Conservation (phyloP, 2,797 vertebrate genomes). For the Anabas testudineus region DNA sequence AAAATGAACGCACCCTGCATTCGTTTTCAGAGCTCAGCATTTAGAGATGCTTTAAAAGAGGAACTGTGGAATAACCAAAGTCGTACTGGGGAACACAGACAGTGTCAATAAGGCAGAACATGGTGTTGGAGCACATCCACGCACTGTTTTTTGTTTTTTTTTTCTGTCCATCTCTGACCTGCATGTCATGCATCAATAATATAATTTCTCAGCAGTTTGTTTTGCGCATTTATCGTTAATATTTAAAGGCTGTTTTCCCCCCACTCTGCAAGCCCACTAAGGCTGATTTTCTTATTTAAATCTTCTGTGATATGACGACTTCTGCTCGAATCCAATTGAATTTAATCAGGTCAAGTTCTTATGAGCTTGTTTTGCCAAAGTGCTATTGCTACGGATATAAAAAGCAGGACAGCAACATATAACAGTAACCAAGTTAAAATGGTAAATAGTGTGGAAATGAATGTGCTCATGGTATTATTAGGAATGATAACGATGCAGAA, state of each 20-base stretch:
- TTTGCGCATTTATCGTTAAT: slow-evolving; percentile 83
- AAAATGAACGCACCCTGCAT: slow-evolving; percentile 82
- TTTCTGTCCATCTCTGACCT: slow-evolving; percentile 77
- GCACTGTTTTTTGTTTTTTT: slow-evolving; percentile 66
- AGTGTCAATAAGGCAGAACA: slow-evolving; percentile 89
- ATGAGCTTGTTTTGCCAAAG: slow-evolving; percentile 43
- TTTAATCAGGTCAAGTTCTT: slow-evolving; percentile 61
- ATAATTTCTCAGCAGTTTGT: slow-evolving; percentile 83
- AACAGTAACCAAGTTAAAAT: slow-evolving; percentile 32
- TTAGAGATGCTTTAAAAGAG: slow-evolving; percentile 74
- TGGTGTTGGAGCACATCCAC: slow-evolving; percentile 86
- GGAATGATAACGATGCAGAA: slow-evolving; percentile 34
- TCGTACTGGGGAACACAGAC: slow-evolving; percentile 79
- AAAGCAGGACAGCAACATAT: slow-evolving; percentile 35
- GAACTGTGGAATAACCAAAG: slow-evolving; percentile 76
- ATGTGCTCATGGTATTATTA: slow-evolving; percentile 42
- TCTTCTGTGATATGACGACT: slow-evolving; percentile 34
- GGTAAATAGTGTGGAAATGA: slow-evolving; percentile 39
- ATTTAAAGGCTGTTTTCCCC: slow-evolving; percentile 79
- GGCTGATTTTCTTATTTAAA: slow-evolving; percentile 32
- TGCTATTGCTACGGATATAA: slow-evolving; percentile 11
- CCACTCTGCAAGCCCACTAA: slow-evolving; percentile 76
- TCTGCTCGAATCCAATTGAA: slow-evolving; percentile 56
- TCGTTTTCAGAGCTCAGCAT: slow-evolving; percentile 81
- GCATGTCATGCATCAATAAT: slow-evolving; percentile 81